Percentiles rank a stretch among this genome's conserved stretches.
These are phyloP conservation scores for Platerodrilus igneus DNA, from an alignment of 2,888 invertebrate genomes.

Conservation along the genomic window DNA sequence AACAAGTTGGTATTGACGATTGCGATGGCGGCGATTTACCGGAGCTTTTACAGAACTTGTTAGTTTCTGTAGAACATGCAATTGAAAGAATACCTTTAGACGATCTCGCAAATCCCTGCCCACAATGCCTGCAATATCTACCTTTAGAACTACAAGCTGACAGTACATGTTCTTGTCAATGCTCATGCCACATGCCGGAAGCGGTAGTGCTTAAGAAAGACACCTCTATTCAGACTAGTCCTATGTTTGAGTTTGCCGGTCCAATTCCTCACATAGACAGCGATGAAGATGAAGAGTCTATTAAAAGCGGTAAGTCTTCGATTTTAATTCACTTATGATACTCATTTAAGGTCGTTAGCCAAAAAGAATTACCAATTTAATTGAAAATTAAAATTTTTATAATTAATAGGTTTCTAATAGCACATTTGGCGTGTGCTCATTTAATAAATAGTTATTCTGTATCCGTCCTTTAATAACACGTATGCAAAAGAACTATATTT, in stretches of 20 bases:
- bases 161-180: slow-evolving; percentile 43
- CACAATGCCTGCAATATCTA: slow-evolving; percentile 48
- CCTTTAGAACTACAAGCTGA: slow-evolving; percentile 41
- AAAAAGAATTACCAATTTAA: too few species aligned
- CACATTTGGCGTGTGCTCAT: too few species aligned
- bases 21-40: slow-evolving; percentile 51
- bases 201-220: slow-evolving; percentile 44
- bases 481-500: too few species aligned
- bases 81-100: slow-evolving; percentile 64
- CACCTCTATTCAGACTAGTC: slow-evolving; percentile 50
- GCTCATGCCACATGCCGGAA: slow-evolving; percentile 40
- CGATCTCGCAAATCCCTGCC: slow-evolving; percentile 60
- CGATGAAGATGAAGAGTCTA: slow-evolving; percentile 58
- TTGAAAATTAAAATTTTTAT: too few species aligned
- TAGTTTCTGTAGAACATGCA: slow-evolving; percentile 65
- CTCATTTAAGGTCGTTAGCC: too few species aligned
- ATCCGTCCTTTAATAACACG: too few species aligned
- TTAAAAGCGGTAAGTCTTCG: slow-evolving; percentile 41
- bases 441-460: too few species aligned
- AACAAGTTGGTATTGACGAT: slow-evolving; percentile 34
- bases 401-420: too few species aligned
- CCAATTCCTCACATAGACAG: slow-evolving; percentile 70
- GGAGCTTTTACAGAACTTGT: slow-evolving; percentile 59
- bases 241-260: slow-evolving; percentile 62
- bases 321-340: too few species aligned